Evolutionary conservation across 2,113 vertebrate species (phyloP).

Genomic region (Passer domesticus): DNA sequence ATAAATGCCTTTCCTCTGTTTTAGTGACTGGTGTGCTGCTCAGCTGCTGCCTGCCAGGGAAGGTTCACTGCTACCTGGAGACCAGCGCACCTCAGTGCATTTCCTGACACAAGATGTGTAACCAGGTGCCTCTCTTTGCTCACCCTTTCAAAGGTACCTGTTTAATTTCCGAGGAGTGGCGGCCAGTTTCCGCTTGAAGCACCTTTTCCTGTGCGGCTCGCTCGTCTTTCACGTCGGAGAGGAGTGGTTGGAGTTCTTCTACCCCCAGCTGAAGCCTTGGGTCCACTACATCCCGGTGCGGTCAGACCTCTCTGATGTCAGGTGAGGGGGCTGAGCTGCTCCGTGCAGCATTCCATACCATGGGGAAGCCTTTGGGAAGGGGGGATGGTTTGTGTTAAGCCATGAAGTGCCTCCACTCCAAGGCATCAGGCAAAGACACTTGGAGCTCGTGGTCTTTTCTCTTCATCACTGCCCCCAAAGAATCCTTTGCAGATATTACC

Average conservation of each 20-base stretch:
- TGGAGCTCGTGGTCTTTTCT: not conserved
- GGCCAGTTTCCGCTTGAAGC: constrained; percentile 96
- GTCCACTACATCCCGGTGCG: constrained; percentile 93
- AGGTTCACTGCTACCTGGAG: not conserved
- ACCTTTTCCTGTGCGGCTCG: constrained; percentile 94
- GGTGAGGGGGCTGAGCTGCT: constrained; percentile 71
- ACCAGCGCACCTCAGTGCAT: not conserved
- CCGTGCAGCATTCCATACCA: accelerated
- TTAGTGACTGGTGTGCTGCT: not conserved
- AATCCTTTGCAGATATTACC: not conserved
- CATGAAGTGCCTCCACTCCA: not conserved
- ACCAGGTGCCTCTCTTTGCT: not conserved
- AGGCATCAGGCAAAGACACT: not conserved
- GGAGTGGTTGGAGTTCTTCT: constrained; percentile 97
- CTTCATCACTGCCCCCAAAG: not conserved
- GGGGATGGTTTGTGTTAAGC: not conserved
- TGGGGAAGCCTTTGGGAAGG: not conserved
- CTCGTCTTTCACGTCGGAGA: constrained; percentile 94
- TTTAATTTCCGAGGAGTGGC: constrained; percentile 98
- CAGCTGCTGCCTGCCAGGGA: not conserved
- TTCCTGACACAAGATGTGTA: not conserved
- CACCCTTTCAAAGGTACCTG: constrained; percentile 82
- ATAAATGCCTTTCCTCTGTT: not conserved
- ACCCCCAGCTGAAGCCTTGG: constrained; percentile 92
- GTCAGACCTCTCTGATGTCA: constrained; percentile 89